These are phyloP conservation scores for Pyrochroa serraticornis DNA, from an alignment of 2,888 invertebrate genomes.

Conservation along the genomic window DNA sequence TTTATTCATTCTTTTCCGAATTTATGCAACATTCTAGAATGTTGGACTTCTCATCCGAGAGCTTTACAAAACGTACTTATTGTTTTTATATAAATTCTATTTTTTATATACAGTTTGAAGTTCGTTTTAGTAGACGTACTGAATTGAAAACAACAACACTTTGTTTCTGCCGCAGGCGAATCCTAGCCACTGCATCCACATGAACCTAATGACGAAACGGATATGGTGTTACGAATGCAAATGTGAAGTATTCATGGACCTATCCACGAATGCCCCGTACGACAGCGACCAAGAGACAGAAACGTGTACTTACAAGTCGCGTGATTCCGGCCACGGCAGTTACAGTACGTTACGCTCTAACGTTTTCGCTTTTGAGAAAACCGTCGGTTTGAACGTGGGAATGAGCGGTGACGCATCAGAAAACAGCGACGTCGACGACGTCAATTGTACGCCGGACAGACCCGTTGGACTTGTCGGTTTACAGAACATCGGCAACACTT, in stretches of 20 bases:
- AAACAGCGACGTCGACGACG: slow-evolving; percentile 57
- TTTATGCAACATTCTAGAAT: too few relatives aligned
- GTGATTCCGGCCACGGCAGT: slow-evolving; percentile 52
- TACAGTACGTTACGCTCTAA: slow-evolving; percentile 45
- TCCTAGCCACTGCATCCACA: slow-evolving; percentile 76
- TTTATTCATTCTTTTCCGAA: too few relatives aligned
- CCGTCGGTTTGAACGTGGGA: slow-evolving; percentile 49
- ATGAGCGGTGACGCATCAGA: slow-evolving; percentile 57
- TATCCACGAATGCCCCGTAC: slow-evolving; percentile 24
- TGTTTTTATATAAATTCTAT: too few relatives aligned
- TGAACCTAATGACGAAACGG: slow-evolving; percentile 83
- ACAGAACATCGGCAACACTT: slow-evolving; percentile 97
- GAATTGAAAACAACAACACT: too few relatives aligned
- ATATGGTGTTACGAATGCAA: slow-evolving; percentile 92
- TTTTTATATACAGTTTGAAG: too few relatives aligned
- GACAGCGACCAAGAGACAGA: slow-evolving; percentile 50
- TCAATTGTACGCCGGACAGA: slow-evolving; percentile 54
- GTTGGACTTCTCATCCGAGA: too few relatives aligned
- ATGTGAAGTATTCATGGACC: slow-evolving; percentile 72
- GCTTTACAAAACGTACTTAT: too few relatives aligned
- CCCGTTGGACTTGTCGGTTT: slow-evolving; percentile 83
- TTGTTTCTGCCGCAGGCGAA: slow-evolving; percentile 60
- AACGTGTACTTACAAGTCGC: slow-evolving; percentile 37
- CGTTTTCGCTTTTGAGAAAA: slow-evolving; percentile 35
- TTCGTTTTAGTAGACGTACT: too few relatives aligned